A percentile compares a stretch with the other conserved stretches of the same genome.
Evolutionary conservation across 1,140 invertebrate genomes (phyloP).

Genomic region (Notospermus geniculatus): DNA sequence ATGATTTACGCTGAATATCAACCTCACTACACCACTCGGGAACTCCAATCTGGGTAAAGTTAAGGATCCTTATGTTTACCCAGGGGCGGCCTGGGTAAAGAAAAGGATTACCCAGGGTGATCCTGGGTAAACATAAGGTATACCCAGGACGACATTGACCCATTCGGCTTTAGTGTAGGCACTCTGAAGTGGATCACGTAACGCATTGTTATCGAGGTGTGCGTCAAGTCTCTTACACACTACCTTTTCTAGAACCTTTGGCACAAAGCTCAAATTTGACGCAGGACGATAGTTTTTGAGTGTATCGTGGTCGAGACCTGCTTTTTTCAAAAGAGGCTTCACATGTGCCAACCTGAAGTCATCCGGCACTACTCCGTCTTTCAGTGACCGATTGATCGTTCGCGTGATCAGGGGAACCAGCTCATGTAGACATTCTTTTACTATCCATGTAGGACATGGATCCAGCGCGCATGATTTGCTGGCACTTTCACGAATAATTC

Average conservation of each 20-base stretch:
- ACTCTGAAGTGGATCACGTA: slow-evolving; percentile 17
- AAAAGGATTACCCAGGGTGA: no score
- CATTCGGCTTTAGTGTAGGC: no score
- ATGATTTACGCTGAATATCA: no score
- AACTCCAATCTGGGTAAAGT: no score
- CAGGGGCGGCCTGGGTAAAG: no score
- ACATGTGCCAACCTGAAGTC: slow-evolving; percentile 21
- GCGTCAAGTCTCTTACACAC: slow-evolving; percentile 9
- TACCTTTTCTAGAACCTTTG: slow-evolving; percentile 23
- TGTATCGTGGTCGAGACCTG: slow-evolving; percentile 18
- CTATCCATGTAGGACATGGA: slow-evolving; percentile 14
- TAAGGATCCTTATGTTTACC: no score
- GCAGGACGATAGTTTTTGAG: slow-evolving; percentile 23
- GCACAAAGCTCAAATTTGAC: slow-evolving; percentile 20
- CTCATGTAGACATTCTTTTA: slow-evolving; percentile 16
- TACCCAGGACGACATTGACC: no score
- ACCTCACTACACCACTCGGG: no score
- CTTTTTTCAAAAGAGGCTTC: slow-evolving; percentile 25
- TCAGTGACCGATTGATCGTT: slow-evolving; percentile 12
- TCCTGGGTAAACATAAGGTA: no score
- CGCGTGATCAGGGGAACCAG: slow-evolving; percentile 10
- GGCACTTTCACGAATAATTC: neutral
- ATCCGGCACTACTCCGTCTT: slow-evolving; percentile 5
- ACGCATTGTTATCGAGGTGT: slow-evolving; percentile 9
- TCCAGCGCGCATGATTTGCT: slow-evolving; percentile 22